Percentiles rank a stretch among this genome's conserved stretches.
phyloP scores from a whole-genome alignment of 2,797 vertebrate species.

The Hylomyscus alleni region DNA sequence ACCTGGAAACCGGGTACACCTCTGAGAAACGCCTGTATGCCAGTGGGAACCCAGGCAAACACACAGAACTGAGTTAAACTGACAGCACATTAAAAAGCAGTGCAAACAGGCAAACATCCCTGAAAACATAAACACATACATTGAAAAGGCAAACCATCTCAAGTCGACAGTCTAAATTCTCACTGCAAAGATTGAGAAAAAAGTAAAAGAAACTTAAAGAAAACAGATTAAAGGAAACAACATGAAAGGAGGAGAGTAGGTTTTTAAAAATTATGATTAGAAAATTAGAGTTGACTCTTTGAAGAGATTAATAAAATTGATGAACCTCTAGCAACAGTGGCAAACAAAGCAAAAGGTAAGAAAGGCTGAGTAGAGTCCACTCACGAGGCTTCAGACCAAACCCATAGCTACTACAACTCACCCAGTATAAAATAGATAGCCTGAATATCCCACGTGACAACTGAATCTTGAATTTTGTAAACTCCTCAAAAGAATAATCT shows the following conservation, averaged over 20 bases:
- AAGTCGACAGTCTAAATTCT: not conserved
- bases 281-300: not conserved
- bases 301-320: not conserved
- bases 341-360: not conserved
- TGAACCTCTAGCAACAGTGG: not conserved
- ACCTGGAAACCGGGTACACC: not conserved
- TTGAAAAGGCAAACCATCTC: not conserved
- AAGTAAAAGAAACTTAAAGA: not conserved
- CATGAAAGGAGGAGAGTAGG: not conserved
- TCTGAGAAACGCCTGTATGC: not conserved
- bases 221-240: not conserved
- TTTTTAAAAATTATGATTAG: not conserved
- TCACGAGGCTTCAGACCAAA: not conserved
- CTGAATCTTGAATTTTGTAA: not conserved
- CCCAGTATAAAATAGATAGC: not conserved
- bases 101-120: not conserved
- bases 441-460: not conserved
- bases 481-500: not conserved
- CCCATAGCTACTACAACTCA: not conserved
- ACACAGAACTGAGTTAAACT: not conserved
- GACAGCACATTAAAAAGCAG: not conserved
- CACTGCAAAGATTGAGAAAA: not conserved
- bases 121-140: not conserved
- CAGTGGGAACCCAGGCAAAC: not conserved
- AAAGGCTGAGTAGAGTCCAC: fast-evolving